Evolutionary conservation across 2,888 invertebrate species (phyloP), one percentile per base, ranked within the genome.

Genomic region (Gymnocheta viridis): DNA sequence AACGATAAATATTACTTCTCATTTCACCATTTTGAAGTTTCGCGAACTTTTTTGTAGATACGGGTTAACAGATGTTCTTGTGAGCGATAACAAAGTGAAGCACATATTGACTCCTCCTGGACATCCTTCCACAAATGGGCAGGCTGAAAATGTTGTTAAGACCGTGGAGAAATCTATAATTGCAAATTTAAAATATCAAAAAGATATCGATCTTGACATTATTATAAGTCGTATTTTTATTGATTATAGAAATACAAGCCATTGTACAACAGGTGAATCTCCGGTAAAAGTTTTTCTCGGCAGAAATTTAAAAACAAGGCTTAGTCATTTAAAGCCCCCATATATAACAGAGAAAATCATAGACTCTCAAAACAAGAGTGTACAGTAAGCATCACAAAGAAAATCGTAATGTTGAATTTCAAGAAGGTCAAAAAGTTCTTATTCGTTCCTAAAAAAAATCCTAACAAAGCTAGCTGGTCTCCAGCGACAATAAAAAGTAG

Each of bases 1-100:
- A 41, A 86, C 82, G 14, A 85, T 85, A 74, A 64, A 76, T 10
- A 85, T 86, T 2, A 83, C 80, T 2, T 66, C 82, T 22, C 29
- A 24, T 2, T 80, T 85, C 64, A 78, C 76, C 12, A 79, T 86
- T 5, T 19, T 12, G 0, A 85, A 73, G 60, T 62, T 85, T 22
- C 38, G 80, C 19, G 85, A 86, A 76, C 22, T 51, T 9, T 85
- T 86, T 64, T 77, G 74, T 32, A 47, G 84, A 6, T 85, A 73
- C 66, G 82, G 78, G 4, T 19, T 62, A 24, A 4, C 62, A 22
- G 62, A 62, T 41, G 41, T n/a, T 0, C 14, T 62, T n/a, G 41
- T 62, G 17, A 62, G 62, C 2, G 41, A 62, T 24, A 62, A 62
- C 24, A 27, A 9, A 17, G n/a, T 64, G 7, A 64, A 27, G 9